Evolutionary conservation across 2,888 invertebrate species (phyloP), one percentile per base, ranked within the genome.

Genomic region (Acronicta leporina): DNA sequence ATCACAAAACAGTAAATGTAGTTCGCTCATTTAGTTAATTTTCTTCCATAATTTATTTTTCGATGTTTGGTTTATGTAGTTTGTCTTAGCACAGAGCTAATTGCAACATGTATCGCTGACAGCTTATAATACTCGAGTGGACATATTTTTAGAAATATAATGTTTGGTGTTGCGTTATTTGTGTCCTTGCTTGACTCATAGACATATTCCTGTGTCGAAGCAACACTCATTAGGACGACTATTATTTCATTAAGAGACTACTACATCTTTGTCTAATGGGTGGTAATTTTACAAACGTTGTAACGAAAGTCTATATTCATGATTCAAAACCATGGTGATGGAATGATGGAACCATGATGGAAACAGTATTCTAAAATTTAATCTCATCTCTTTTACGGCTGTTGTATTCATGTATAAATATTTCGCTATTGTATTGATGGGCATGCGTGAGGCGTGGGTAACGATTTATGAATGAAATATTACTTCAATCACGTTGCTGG

Each of bases 301-400:
- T 46, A 55, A 52, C 9, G 35, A 52, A 43, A 44, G 35, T 52
- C 44, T 11, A 16, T 45, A 58, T 52, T 33, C 20, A 59, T 72
- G 58, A 67, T 47, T 63, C 55, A 72, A 20, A 44, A 44, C 40
- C 25, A n/a, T n/a, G n/a, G n/a, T n/a, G n/a, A n/a, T n/a, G n/a
- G n/a, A n/a, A n/a, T n/a, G n/a, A n/a, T n/a, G n/a, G n/a, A n/a
- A n/a, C n/a, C 50, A 42, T 56, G 63, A 63, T 58, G 66, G 46
- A 9, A 47, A 11, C 15, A 8, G n/a, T 58, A 8, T 49, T 52
- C 10, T 20, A 35, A 35, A 61, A 45, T 20, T 15, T 16, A 40
- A 35, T 52, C 9, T 27, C 51, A 20, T 16, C 46, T 30, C 11
- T 46, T 1, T 40, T 53, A 40, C 20, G 52, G 30, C 10, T 44